These are phyloP conservation scores for Dasyurus viverrinus DNA, from an alignment of 2,113 vertebrate genomes.

Conservation along the genomic window DNA sequence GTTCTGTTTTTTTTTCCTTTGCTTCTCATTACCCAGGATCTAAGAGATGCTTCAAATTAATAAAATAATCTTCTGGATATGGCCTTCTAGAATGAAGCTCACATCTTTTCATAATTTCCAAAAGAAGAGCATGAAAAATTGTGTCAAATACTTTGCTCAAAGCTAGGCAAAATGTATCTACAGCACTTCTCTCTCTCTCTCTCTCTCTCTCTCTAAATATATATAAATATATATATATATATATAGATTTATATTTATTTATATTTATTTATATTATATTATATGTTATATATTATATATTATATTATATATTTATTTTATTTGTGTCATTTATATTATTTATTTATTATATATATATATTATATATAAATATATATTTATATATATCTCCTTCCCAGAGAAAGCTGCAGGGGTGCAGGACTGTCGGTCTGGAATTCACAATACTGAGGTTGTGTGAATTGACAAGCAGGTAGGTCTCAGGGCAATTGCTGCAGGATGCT, in stretches of 20 bases:
- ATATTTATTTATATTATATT: too few species aligned
- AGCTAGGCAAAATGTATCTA: not conserved
- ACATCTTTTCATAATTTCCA: not conserved
- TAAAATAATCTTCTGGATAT: not conserved
- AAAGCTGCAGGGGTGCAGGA: too few species aligned
- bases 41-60: not conserved
- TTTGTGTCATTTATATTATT: too few species aligned
- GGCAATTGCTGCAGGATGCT: too few species aligned
- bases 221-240: not conserved
- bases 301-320: too few species aligned
- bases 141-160: not conserved
- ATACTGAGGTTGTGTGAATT: too few species aligned
- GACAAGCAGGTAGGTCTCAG: too few species aligned
- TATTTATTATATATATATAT: not conserved
- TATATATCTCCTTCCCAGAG: not conserved
- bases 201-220: not conserved
- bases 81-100: not conserved
- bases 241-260: too few species aligned
- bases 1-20: not conserved
- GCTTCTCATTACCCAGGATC: not conserved
- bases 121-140: not conserved
- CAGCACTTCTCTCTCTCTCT: not conserved
- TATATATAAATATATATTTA: not conserved
- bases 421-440: too few species aligned
- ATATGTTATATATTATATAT: too few species aligned